Evolutionary conservation across 2,797 vertebrate species (phyloP).

Genomic region (Bucorvus abyssinicus): DNA sequence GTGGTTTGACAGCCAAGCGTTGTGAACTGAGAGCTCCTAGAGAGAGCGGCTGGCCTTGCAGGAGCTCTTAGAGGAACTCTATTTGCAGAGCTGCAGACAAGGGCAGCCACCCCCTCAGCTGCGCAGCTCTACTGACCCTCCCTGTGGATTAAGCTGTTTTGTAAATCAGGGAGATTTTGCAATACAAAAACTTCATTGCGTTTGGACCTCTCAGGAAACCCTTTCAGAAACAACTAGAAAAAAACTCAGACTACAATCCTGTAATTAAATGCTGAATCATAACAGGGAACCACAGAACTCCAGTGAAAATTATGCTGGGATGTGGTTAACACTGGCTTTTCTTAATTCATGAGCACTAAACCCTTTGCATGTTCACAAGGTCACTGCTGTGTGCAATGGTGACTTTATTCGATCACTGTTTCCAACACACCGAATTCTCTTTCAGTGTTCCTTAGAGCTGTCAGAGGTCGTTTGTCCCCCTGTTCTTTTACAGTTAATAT

Average conservation of each 20-base stretch:
- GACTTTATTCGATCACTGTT: background rate
- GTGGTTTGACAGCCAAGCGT: background rate
- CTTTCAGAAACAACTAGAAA: slow-evolving; percentile 16
- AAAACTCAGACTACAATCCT: background rate
- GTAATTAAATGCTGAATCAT: slow-evolving; percentile 43
- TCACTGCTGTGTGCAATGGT: background rate
- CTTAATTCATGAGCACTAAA: background rate
- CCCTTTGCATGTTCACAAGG: background rate
- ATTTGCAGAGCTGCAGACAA: background rate
- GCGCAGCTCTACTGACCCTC: background rate
- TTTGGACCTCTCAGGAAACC: background rate
- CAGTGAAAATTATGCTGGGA: background rate
- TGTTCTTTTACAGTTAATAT: background rate
- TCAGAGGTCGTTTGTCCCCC: background rate
- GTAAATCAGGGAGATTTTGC: background rate
- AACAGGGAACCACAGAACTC: background rate
- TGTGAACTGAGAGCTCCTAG: background rate
- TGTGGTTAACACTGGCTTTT: background rate
- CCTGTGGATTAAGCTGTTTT: slow-evolving; percentile 3
- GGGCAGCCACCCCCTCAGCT: background rate
- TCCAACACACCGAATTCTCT: background rate
- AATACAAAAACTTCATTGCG: background rate
- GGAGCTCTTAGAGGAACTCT: background rate
- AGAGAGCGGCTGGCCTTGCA: background rate
- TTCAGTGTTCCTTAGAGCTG: background rate